Conservation (phyloP, 2,113 vertebrate species). For the Gallinago media region DNA sequence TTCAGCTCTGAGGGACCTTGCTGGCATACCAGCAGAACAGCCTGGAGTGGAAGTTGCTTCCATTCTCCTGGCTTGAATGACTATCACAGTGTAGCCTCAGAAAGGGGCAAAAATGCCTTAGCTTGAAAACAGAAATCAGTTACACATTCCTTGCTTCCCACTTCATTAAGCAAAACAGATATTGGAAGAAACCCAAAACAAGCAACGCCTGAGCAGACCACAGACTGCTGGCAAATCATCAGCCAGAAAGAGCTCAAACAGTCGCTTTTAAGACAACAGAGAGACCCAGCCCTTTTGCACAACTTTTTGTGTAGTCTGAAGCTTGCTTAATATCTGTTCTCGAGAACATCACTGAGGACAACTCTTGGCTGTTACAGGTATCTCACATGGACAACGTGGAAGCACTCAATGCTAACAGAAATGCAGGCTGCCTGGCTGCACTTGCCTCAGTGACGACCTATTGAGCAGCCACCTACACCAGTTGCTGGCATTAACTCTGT, state of each 20-base stretch:
- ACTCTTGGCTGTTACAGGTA: background rate
- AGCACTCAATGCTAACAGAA: background rate
- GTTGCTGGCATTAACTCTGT: background rate
- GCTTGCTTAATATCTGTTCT: background rate
- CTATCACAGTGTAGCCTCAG: background rate
- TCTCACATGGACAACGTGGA: rapidly evolving
- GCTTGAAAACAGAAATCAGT: constrained; percentile 20
- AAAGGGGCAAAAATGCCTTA: background rate
- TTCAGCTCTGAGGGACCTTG: background rate
- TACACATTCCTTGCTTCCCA: constrained; percentile 3
- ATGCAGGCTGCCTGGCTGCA: background rate
- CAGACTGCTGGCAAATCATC: background rate
- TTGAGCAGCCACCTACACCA: background rate
- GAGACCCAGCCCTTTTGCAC: background rate
- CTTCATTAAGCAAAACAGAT: constrained; percentile 48
- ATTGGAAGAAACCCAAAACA: constrained; percentile 33
- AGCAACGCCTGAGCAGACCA: background rate
- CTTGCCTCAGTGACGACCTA: background rate
- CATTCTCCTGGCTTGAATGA: background rate
- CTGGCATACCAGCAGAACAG: background rate
- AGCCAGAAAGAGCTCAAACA: background rate
- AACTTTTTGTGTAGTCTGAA: background rate
- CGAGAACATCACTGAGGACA: background rate
- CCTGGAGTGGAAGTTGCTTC: background rate
- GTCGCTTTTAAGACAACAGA: background rate